phyloP scores from a whole-genome alignment of 1,140 invertebrate species.

The Sarcophaga peregrina region DNA sequence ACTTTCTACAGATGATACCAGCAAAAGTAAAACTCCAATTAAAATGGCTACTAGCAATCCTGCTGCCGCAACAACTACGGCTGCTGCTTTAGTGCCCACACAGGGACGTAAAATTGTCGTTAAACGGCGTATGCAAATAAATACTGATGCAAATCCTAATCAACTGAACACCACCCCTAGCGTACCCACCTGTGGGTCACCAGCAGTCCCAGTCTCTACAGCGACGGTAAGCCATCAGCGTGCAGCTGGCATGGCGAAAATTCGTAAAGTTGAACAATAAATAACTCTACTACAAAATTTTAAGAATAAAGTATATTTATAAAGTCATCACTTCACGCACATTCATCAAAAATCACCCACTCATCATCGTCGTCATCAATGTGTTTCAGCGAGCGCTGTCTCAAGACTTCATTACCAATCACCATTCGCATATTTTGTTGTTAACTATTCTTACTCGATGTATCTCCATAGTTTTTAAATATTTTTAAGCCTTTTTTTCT shows the following conservation, averaged over 20 bases:
- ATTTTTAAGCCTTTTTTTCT: conserved; percentile 7
- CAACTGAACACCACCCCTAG: neutral
- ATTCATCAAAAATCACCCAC: neutral
- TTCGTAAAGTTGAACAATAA: conserved; percentile 37
- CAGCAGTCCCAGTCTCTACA: neutral
- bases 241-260: conserved; percentile 5
- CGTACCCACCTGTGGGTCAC: conserved; percentile 7
- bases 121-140: conserved; percentile 53
- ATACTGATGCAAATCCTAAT: neutral
- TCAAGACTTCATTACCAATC: neutral
- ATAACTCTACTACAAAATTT: neutral
- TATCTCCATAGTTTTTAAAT: conserved; percentile 7
- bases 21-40: conserved; percentile 35
- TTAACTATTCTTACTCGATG: neutral
- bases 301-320: neutral
- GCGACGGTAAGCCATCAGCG: neutral
- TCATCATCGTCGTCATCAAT: conserved; percentile 2
- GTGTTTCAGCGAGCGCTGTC: neutral
- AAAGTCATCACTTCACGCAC: neutral
- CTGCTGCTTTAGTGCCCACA: conserved; percentile 47
- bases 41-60: conserved; percentile 42
- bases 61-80: conserved; percentile 43
- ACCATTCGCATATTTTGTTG: neutral
- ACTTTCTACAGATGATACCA: conserved; percentile 52
- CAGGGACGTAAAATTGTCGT: conserved; percentile 55